Base-by-base conservation (phyloP, 2,113 vertebrate species). In the Pluvialis apricaria region DNA sequence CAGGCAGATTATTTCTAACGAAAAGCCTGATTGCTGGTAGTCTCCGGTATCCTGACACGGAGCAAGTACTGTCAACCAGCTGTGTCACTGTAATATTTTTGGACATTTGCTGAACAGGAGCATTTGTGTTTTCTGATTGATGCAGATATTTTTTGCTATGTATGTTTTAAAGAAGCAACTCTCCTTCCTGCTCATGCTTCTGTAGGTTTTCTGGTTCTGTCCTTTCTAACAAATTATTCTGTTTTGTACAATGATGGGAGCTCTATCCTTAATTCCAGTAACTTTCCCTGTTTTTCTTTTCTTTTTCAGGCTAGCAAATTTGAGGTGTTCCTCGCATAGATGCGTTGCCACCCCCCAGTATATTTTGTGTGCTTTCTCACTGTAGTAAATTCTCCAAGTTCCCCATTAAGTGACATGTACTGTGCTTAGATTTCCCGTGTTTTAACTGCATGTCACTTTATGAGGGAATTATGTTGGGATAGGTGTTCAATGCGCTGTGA, bases 21-120 rank as follows among this genome's bases (percentile, higher is more conserved):
- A 76, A 82, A 84, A 90, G 51, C 64, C 82, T 45, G 86, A 31
- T 85, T 69, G 83, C 69, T 93, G 60, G 52, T 83, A 22, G 85
- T 61, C 84, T 75, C 75, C 36, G 6, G 38, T 83, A 61, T 81
- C 88, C 54, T 81, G 34, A 75, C 80, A 19, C 1, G 2, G 72
- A 31, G 84, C 70, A 45, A 57, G 57, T 17, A 10, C 69, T 68
- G 54, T 36, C 44, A 38, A 2, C 47, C 9, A 15, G 21, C 55
- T 64, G 60, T 38, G 66, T 11, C 58, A 11, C 54, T 84, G 62
- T 5, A 14, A 6, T 71, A 36, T 29, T 57, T 60, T 12, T 28
- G 52, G 61, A 6, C 13, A 1, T 42, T 29, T 62, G 54, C 47
- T 61, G 42, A 66, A 31, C 19, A 26, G 47, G 28, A 34, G 2